Conservation (phyloP, 2,113 vertebrate genomes). For the Elanoides forficatus region DNA sequence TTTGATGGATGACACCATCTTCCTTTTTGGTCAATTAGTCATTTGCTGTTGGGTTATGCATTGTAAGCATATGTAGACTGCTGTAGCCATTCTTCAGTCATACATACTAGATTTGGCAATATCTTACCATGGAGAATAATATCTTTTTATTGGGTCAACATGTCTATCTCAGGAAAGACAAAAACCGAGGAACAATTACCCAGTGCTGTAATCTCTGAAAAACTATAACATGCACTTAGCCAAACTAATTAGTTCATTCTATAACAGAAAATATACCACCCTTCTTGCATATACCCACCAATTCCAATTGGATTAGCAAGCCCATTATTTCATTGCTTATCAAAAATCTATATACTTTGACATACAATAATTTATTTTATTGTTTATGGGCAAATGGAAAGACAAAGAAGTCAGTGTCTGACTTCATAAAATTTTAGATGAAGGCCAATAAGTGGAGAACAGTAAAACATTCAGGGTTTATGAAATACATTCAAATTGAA, state of each 20-base stretch:
- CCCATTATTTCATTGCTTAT: not conserved
- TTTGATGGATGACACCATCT: not conserved
- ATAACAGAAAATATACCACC: not conserved
- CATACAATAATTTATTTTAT: not conserved
- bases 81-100: not conserved
- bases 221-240: not conserved
- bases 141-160: not conserved
- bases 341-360: not conserved
- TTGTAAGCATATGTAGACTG: not conserved
- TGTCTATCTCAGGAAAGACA: not conserved
- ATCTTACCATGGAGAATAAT: not conserved
- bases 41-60: not conserved
- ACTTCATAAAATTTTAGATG: constrained; percentile 1
- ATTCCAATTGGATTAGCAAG: not conserved
- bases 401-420: not conserved
- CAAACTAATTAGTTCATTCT: not conserved
- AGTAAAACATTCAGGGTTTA: not conserved
- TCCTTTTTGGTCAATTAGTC: not conserved
- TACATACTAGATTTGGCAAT: not conserved
- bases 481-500: not conserved
- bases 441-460: not conserved
- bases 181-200: not conserved
- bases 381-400: not conserved
- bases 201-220: not conserved
- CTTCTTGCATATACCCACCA: not conserved